Evolutionary conservation across 2,888 invertebrate genomes (phyloP).

Genomic region (Drosophila neonasuta): DNA sequence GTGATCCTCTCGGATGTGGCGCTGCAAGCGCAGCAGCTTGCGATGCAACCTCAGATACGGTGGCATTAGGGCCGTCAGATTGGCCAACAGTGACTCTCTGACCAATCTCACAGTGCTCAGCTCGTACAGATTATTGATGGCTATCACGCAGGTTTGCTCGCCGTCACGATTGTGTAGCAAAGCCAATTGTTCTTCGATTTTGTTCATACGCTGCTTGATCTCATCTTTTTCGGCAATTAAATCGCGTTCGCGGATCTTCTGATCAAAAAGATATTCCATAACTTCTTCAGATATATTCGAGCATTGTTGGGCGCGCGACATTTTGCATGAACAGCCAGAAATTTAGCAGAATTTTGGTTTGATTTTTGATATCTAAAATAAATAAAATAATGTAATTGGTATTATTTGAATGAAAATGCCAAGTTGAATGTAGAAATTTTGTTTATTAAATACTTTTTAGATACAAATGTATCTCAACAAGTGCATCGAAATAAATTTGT

Average conservation of each 20-base stretch:
- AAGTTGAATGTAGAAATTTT: constrained; percentile 1
- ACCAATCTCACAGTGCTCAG: constrained; percentile 54
- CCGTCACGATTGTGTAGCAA: constrained; percentile 52
- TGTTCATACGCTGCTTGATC: constrained; percentile 44
- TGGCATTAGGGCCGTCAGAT: constrained; percentile 29
- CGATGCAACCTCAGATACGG: constrained; percentile 51
- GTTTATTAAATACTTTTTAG: neutral
- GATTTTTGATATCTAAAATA: constrained; percentile 14
- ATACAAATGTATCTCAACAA: no score
- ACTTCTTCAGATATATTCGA: constrained; percentile 53
- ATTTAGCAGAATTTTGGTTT: constrained; percentile 19
- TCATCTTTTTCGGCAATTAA: constrained; percentile 44
- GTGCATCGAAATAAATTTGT: neutral
- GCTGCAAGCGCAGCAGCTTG: constrained; percentile 50
- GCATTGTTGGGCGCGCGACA: constrained; percentile 25
- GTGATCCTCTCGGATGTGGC: constrained; percentile 43
- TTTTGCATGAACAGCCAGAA: neutral
- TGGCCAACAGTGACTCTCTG: constrained; percentile 26
- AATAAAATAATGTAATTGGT: neutral
- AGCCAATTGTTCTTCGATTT: constrained; percentile 44
- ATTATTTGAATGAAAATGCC: constrained; percentile 13
- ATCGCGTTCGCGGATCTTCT: constrained; percentile 53
- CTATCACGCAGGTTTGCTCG: constrained; percentile 50
- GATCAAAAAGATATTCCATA: constrained; percentile 53
- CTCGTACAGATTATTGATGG: constrained; percentile 55